Base-by-base conservation (phyloP, 2,797 vertebrate genomes). In the Lagodon rhomboides region DNA sequence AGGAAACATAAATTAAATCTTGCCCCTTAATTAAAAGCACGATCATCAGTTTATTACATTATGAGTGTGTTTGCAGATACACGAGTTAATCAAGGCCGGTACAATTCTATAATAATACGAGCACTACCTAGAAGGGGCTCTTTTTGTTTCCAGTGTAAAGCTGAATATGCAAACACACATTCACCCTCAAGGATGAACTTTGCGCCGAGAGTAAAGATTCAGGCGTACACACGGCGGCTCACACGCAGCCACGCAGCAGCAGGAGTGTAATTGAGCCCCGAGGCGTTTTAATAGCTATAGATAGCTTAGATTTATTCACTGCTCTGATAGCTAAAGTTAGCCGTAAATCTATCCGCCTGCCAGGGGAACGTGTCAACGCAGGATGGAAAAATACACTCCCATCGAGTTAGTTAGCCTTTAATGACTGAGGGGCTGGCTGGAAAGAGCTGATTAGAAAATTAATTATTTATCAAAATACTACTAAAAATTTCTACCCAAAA, bases 381-480 rank as follows among this genome's bases (percentile, higher is more conserved):
- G 75, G 83, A 70, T 77, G 84, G 85, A 80, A 90, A 90, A 92
- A 93, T 81, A 90, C 88, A 87, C 85, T 84, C 81, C 75, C 87
- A 84, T 76, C 59, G 76, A 85, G 81, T 89, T 85, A 89, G 85
- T 87, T 87, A 88, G 84, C 80, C 81, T 93, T 85, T 91, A 91
- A 91, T 92, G 88, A 92, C 79, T 55, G 70, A 93, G 80, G 79
- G 87, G 71, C 86, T 85, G 80, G 85, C 84, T 89, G 79, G 59
- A 77, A 83, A 88, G 85, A 86, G 84, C 79, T 92, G 92, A 94
- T 94, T 92, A 92, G 91, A 93, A 94, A 87, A 93, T 94, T 70
- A 92, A 95, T 94, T 93, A 95, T 94, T 94, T 84, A 94, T 92
- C 87, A 89, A 93, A 90, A 93, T 91, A 91, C 89, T 79, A 91